Base-by-base conservation (phyloP, 2,888 invertebrate species). In the Drosophila paranaensis region DNA sequence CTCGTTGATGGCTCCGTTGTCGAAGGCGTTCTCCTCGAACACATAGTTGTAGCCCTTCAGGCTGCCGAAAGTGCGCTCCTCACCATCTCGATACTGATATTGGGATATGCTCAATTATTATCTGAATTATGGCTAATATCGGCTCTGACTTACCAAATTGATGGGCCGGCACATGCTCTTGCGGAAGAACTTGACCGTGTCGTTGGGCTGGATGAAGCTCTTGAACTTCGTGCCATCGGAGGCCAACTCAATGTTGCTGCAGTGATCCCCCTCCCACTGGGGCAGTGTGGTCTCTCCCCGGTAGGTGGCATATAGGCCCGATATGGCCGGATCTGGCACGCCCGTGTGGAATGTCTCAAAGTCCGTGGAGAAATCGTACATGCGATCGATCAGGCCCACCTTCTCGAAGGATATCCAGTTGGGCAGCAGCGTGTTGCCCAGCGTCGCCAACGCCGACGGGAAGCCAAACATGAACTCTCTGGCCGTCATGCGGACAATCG, bases 381-480 rank as follows among this genome's bases (percentile, higher is more conserved):
- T 97, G 93, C 97, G 93, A 93, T 97, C 97, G 79, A 98, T 97
- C 1, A 98, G 94, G 0, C 98, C 98, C 13, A 98, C 95, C 87
- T 96, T 97, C 82, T 97, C 96, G 90, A 97, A 97, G 65, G 95
- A 95, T 62, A 97, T 97, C 96, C 97, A 97, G 13, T 95, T 95
- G 0, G 97, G 96, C 93, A 97, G 93, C 81, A 97, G 94, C 20
- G 95, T 95, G 91, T 97, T 97, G 0, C 97, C 97, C 60, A 98
- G 91, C 1, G 96, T 96, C 92, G 98, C 96, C 65, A 98, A 93
- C 4, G 96, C 94, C n/a, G 97, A 96, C 78, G 95, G 93, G 93
- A 96, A 97, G 0, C 97, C 97, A 93, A 97, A 97, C 96, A 98
- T 97, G 92, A 97, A 97, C 91, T 97, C 97, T 71, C 93, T 95